Percentiles rank a stretch among this genome's conserved stretches.
phyloP scores from a whole-genome alignment of 2,113 vertebrate genomes.

The Lynx canadensis region DNA sequence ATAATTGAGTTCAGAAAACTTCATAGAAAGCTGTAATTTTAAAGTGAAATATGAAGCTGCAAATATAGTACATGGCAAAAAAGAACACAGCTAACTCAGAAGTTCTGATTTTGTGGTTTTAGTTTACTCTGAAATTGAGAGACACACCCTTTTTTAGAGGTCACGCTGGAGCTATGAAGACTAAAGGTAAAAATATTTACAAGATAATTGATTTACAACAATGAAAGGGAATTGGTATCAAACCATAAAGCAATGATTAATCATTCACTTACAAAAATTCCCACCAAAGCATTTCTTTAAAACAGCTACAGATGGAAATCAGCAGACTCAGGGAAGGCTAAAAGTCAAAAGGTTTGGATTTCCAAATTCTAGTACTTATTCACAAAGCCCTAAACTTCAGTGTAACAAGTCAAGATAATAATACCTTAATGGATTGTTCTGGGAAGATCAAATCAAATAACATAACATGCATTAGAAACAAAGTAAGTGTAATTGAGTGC shows the following conservation, averaged over 20 bases:
- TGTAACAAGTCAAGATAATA: neutral
- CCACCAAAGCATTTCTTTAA: slow-evolving; percentile 50
- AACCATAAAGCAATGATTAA: slow-evolving; percentile 52
- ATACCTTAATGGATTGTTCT: neutral
- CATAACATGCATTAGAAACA: neutral
- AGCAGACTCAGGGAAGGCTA: neutral
- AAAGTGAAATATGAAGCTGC: neutral
- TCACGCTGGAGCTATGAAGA: neutral
- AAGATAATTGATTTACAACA: slow-evolving; percentile 58
- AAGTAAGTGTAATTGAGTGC: neutral
- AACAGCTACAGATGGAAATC: neutral
- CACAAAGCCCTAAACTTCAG: neutral
- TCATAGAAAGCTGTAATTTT: slow-evolving; percentile 32
- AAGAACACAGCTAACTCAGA: slow-evolving; percentile 39
- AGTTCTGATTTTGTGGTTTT: slow-evolving; percentile 47
- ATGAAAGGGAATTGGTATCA: slow-evolving; percentile 13
- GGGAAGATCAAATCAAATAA: slow-evolving; percentile 19
- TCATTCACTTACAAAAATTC: slow-evolving; percentile 57
- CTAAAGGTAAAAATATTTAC: slow-evolving; percentile 63
- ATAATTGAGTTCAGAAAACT: neutral
- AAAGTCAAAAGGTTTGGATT: neutral
- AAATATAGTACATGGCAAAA: neutral
- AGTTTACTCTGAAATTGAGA: slow-evolving; percentile 24
- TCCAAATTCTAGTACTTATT: neutral
- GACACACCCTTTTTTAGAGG: neutral